phyloP scores from a whole-genome alignment of 2,113 vertebrate genomes.

The Boleophthalmus pectinirostris region DNA sequence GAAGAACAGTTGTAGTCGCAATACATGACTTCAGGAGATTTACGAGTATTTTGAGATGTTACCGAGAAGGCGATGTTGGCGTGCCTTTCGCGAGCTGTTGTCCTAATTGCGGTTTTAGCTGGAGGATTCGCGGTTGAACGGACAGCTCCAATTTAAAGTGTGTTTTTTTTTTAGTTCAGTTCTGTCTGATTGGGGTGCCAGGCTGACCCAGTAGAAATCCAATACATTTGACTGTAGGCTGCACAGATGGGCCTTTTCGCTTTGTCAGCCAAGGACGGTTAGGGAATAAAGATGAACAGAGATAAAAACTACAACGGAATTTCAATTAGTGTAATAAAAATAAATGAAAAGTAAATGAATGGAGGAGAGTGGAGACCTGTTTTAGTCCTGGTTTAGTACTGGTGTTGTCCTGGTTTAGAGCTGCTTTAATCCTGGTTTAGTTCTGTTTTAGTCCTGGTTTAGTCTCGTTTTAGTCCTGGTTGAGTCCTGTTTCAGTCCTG shows the following conservation, averaged over 20 bases:
- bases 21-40: constrained; percentile 11
- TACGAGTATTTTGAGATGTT: constrained; percentile 5
- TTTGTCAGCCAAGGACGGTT: constrained; percentile 47
- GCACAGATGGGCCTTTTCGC: constrained; percentile 60
- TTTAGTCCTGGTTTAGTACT: too few species aligned
- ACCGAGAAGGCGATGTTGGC: constrained; percentile 26
- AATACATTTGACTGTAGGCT: constrained; percentile 65
- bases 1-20: constrained; percentile 33
- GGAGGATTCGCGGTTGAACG: constrained; percentile 44
- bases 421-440: too few species aligned
- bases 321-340: background rate
- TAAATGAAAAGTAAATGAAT: background rate
- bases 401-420: too few species aligned
- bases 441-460: too few species aligned
- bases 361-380: background rate
- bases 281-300: constrained; percentile 1
- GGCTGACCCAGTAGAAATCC: constrained; percentile 56
- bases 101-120: constrained; percentile 47
- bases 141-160: constrained; percentile 55
- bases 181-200: constrained; percentile 49
- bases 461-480: too few species aligned
- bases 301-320: constrained; percentile 5
- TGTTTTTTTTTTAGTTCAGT: constrained; percentile 61
- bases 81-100: constrained; percentile 14
- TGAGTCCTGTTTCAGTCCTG: too few species aligned